Percentiles rank a stretch among this genome's conserved stretches.
Evolutionary conservation across 2,113 vertebrate genomes (phyloP).

Genomic region (Potamarius usumacintae): DNA sequence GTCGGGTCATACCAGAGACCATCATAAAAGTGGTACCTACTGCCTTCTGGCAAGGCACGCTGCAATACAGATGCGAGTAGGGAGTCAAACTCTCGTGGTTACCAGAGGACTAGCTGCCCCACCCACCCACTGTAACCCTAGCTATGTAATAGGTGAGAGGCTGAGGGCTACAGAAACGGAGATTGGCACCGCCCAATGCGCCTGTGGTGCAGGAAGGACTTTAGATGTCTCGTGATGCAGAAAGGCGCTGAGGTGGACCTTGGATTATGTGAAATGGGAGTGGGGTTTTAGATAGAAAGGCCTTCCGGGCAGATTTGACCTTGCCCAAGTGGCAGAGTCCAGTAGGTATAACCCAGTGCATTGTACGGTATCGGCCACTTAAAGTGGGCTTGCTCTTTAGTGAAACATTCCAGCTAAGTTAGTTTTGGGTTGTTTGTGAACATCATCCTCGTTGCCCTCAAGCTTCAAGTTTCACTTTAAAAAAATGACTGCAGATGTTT

Average conservation of each 20-base stretch:
- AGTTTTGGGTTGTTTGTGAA: neutral
- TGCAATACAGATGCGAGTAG: too few relatives aligned
- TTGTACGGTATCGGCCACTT: neutral
- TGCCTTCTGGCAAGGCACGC: too few relatives aligned
- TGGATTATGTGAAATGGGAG: slow-evolving; percentile 67
- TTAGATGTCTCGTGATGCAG: slow-evolving; percentile 67
- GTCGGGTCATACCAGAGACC: too few relatives aligned
- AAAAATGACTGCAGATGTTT: neutral
- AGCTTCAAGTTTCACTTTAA: neutral
- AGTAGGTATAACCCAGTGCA: slow-evolving; percentile 49
- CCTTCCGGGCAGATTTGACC: slow-evolving; percentile 57
- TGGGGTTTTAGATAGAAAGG: slow-evolving; percentile 59
- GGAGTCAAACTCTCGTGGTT: too few relatives aligned
- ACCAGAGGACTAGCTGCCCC: too few relatives aligned
- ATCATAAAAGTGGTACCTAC: too few relatives aligned
- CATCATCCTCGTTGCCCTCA: neutral
- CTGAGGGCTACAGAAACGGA: too few relatives aligned
- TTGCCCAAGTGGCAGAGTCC: slow-evolving; percentile 52
- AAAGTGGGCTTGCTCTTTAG: neutral
- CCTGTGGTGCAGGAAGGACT: too few relatives aligned
- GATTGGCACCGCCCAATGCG: too few relatives aligned
- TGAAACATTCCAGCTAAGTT: neutral
- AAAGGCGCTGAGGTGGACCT: slow-evolving; percentile 67
- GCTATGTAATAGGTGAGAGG: too few relatives aligned
- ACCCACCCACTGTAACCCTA: too few relatives aligned